Evolutionary conservation across 2,113 vertebrate species (phyloP).

Genomic region (Ailurus styani): DNA sequence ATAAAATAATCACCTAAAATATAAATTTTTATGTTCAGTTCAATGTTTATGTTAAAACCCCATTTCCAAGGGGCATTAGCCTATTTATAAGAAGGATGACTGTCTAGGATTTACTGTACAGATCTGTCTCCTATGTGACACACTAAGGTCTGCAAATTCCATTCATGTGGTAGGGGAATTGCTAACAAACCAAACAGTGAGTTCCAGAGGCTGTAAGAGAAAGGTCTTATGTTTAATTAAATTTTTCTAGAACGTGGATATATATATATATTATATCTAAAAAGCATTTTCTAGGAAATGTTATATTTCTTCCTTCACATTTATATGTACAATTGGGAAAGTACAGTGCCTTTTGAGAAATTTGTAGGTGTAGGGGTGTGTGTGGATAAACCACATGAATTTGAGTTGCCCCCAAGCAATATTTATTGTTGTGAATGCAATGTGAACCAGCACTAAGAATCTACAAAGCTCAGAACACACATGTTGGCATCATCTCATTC

Average conservation of each 20-base stretch:
- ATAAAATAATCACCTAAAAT: conserved; percentile 18
- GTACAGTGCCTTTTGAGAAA: neutral
- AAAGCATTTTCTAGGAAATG: neutral
- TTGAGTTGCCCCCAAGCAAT: neutral
- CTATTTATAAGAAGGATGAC: neutral
- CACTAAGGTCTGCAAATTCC: neutral
- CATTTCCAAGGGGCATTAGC: neutral
- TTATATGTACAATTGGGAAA: neutral
- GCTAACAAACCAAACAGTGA: neutral
- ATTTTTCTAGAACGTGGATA: neutral
- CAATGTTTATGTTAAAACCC: neutral
- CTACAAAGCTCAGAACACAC: neutral
- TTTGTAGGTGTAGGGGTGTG: neutral
- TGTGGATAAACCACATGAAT: neutral
- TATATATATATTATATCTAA: neutral
- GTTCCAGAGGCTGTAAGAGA: neutral
- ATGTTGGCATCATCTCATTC: neutral
- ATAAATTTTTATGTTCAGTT: neutral
- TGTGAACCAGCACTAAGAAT: neutral
- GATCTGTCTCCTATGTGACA: neutral
- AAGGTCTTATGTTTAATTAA: neutral
- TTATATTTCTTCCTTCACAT: neutral
- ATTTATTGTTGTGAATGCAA: neutral
- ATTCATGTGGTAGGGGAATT: neutral
- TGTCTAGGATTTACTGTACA: neutral